Base-by-base conservation (phyloP, 2,797 vertebrate genomes). In the Muscicapa comitata region DNA sequence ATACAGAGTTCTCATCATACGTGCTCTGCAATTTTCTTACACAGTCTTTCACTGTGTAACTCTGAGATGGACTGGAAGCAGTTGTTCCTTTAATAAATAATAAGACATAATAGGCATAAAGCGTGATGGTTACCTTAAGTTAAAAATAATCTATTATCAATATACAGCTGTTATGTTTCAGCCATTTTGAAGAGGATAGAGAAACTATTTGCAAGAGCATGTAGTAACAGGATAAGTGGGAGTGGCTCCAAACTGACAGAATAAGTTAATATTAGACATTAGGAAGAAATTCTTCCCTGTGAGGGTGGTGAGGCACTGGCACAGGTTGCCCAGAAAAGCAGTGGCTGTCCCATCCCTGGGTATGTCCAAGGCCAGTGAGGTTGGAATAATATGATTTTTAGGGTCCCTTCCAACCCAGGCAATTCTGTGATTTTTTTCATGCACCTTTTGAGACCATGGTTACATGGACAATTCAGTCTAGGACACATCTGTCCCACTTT, bases 1-100 rank as follows among this genome's bases (percentile, higher is more conserved):
- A 10, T 40, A 7, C 3, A 7, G 13, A 40, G 7, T 61, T 85
- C 42, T 6, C 1, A 0, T 45, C 31, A 5, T n/a, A 31, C 17
- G 6, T 25, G 65, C 11, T 40, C 50, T 86, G 35, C 59, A 73
- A 0, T 71, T 50, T 68, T 65, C 25, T 48, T 71, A 6, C 38
- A 38, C 38, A n/a, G 8, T 68, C 68, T 59, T 77, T 18, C 2
- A 6, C n/a, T 65, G 0, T 25, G 11, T 62, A 29, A 8, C 18
- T 84, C 35, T 71, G 43, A 80, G 58, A 40, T 78, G 23, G 72
- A 48, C 26, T 4, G 3, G 14, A 54, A 76, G 33, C 51, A 93
- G 37, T 62, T 81, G 17, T 70, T 77, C 20, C 33, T 66, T 88
- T 50, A 80, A 63, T 63, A 87, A 79, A 54, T 84, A 47, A 61